phyloP scores from a whole-genome alignment of 2,888 invertebrate genomes.

The Lycocerus yunnanus region DNA sequence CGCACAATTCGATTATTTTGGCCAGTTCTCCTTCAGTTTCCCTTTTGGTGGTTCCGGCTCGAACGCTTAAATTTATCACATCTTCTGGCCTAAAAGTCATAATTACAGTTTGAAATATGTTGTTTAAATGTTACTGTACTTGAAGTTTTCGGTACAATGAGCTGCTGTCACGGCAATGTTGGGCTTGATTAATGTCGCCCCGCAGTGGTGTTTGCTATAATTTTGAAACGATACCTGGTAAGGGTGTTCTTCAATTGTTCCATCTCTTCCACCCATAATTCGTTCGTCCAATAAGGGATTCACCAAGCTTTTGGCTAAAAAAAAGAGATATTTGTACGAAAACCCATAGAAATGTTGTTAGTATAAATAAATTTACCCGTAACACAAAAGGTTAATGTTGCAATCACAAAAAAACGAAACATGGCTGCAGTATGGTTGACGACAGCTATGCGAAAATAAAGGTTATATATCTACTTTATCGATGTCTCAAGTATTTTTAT shows the following conservation, averaged over 20 bases:
- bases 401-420: not conserved
- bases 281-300: not conserved
- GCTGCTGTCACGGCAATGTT: constrained; percentile 7
- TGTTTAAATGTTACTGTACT: not conserved
- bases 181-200: not conserved
- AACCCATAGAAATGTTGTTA: not conserved
- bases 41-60: constrained; percentile 21
- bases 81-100: not conserved
- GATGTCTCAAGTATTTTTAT: not conserved
- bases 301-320: not conserved
- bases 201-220: not conserved
- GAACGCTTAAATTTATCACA: constrained; percentile 1
- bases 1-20: not conserved
- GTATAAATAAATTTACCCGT: not conserved
- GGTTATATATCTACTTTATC: not conserved
- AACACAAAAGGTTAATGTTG: not conserved
- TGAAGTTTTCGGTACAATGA: constrained; percentile 5
- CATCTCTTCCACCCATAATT: constrained; percentile 5
- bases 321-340: too few relatives aligned
- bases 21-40: constrained; percentile 25
- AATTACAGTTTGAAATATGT: not conserved
- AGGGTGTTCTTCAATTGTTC: constrained; percentile 4
- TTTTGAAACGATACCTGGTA: not conserved
- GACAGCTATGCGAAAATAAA: not conserved
- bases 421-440: not conserved